Evolutionary conservation across 2,888 invertebrate genomes (phyloP).

Genomic region (Meteorus cinctellus): DNA sequence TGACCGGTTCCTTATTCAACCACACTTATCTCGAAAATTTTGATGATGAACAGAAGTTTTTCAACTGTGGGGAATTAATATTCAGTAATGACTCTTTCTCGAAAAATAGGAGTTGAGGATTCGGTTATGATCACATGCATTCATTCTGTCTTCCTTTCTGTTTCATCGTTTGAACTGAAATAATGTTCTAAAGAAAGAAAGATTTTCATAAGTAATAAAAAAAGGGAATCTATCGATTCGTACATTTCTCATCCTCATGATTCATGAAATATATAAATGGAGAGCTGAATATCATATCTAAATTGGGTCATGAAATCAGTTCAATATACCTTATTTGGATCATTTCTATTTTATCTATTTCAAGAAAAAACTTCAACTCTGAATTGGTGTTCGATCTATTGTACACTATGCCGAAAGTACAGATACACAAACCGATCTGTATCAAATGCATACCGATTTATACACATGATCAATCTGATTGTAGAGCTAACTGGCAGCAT

Average conservation of each 20-base stretch:
- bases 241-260: no score
- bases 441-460: conserved; percentile 28
- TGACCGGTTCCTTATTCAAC: background rate
- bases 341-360: background rate
- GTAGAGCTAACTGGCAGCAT: conserved; percentile 17
- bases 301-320: background rate
- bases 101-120: no score
- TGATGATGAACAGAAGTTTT: background rate
- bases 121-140: no score
- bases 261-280: background rate
- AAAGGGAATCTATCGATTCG: no score
- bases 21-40: background rate
- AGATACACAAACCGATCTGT: conserved; percentile 1
- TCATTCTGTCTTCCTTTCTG: no score
- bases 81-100: no score
- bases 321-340: background rate
- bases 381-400: background rate
- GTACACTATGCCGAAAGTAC: background rate
- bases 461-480: conserved; percentile 35
- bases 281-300: background rate
- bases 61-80: no score
- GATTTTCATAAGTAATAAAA: no score
- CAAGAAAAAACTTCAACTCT: background rate
- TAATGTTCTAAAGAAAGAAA: no score
- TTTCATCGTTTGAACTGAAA: no score